Base-by-base conservation (phyloP, 2,797 vertebrate species). In the Acrocephalus scirpaceus region DNA sequence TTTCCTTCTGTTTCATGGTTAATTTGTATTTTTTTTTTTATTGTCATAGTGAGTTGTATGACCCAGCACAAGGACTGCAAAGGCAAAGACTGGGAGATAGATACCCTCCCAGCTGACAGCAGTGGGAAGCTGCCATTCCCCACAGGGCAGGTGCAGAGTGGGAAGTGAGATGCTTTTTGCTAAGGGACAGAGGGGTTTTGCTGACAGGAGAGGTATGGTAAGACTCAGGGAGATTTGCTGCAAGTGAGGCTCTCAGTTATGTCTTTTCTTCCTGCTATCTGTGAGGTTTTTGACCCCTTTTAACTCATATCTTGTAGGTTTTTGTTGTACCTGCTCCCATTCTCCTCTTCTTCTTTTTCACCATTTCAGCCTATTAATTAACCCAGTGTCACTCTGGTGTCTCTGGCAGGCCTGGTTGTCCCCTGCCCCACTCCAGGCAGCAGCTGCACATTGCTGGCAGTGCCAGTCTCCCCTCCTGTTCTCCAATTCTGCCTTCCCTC, bases 361-460 rank as follows among this genome's bases (percentile, higher is more conserved):
- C 56, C 1, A 0, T 74, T 76, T 48, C 62, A 85, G 67, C 19
- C 54, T 57, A 1, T 25, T 29, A 75, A 19, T 22, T 42, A 88
- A 32, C 15, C n/a, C 9, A 6, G 19, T 42, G 21, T 74, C 47
- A 53, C 7, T 14, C 30, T 36, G 22, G 11, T 71, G 54, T 54
- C 69, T 36, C 20, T 73, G 76, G 20, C 51, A 87, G 64, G 38
- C 34, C 42, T 72, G 34, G 56, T 13, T 11, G 0, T 42, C 53
- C 74, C 51, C 72, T 77, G 32, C 73, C 51, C 36, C 9, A 1
- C 11, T 45, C 26, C 45, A 60, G n/a, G 36, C 69, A 73, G 60
- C 0, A 0, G 36, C 18, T 88, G 54, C 29, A 27, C 1, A 0
- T 42, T 19, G 8, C 64, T 79, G 75, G 22, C 74, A 48, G 36